Evolutionary conservation across 2,888 invertebrate genomes (phyloP), one percentile per base, ranked within the genome.

Genomic region (Balanococcus diminutus): DNA sequence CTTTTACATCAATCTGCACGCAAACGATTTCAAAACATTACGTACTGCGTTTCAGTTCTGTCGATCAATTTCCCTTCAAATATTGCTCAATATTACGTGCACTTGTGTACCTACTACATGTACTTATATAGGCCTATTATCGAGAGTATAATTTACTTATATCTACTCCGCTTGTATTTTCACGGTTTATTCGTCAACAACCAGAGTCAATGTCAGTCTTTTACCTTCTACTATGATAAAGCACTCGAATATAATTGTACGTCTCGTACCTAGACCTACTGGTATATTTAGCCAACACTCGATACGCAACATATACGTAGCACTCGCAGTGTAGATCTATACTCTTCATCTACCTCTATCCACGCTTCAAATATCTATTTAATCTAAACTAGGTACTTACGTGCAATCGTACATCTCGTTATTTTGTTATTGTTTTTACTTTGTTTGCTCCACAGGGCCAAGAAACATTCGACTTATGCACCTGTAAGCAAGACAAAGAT

Each of bases 401-500:
- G n/a, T n/a, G n/a, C n/a, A n/a, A n/a, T n/a, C n/a, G n/a, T n/a
- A n/a, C n/a, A n/a, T n/a, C 16, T 75, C n/a, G 5, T 16, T 75
- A n/a, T n/a, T n/a, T n/a, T n/a, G n/a, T n/a, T n/a, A 32, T 32
- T 19, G 31, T 75, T 75, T 31, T 32, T 31, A n/a, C n/a, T 2
- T 39, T 14, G 19, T 81, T 39, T 3, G 16, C 42, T 39, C 31
- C 11, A 8, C 32, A 83, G 83, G 61, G 56, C 1, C 28, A 11
- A 51, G 61, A 61, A 32, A 36, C 31, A 2, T 31, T 61, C 6
- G 83, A 83, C 14, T 31, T 25, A 22, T 72, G 79, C 36, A 56
- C 42, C 36, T 79, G 42, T 11, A 87, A 86, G 3, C 84, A 86
- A 32, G 87, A 87, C 87, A 87, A 86, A 82, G 87, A 87, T 81